Conservation (phyloP, 2,797 vertebrate genomes). For the Sebastes variabilis region DNA sequence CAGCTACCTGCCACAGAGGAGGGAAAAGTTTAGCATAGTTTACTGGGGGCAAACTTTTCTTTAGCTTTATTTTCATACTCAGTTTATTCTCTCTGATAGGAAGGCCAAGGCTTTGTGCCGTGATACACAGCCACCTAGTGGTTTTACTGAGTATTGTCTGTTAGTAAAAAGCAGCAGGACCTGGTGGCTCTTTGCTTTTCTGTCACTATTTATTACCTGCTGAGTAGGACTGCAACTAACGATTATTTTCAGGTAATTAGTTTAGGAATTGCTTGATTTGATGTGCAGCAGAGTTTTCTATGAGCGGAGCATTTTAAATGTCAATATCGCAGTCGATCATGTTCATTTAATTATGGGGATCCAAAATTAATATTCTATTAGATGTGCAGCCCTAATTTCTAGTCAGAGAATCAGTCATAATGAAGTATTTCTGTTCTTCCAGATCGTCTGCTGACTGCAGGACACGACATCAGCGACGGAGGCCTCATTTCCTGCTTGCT, state of each 20-base stretch:
- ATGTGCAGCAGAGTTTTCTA: too few relatives aligned
- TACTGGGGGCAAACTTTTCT: neutral
- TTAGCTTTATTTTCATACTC: neutral
- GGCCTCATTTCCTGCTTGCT: constrained; percentile 90
- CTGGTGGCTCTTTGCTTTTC: neutral
- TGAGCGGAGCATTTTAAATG: too few relatives aligned
- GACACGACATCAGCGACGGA: constrained; percentile 94
- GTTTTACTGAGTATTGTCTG: neutral
- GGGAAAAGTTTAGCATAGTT: neutral
- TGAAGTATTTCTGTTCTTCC: neutral
- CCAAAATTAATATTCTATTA: too few relatives aligned
- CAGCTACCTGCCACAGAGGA: neutral
- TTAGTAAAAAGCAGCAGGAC: neutral
- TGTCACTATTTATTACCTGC: neutral
- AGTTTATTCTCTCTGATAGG: neutral
- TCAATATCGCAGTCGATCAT: too few relatives aligned
- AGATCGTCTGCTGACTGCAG: constrained; percentile 87
- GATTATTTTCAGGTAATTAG: too few relatives aligned
- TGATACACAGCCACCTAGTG: constrained; percentile 44
- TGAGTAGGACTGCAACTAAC: neutral
- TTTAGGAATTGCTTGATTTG: too few relatives aligned
- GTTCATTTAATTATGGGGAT: too few relatives aligned
- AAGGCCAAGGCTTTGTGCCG: neutral
- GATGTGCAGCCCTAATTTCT: neutral
- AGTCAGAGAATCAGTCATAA: neutral